A percentile compares a stretch with the other conserved stretches of the same genome.
Evolutionary conservation across 2,888 invertebrate species (phyloP).

Genomic region (Lepidonotus clava): DNA sequence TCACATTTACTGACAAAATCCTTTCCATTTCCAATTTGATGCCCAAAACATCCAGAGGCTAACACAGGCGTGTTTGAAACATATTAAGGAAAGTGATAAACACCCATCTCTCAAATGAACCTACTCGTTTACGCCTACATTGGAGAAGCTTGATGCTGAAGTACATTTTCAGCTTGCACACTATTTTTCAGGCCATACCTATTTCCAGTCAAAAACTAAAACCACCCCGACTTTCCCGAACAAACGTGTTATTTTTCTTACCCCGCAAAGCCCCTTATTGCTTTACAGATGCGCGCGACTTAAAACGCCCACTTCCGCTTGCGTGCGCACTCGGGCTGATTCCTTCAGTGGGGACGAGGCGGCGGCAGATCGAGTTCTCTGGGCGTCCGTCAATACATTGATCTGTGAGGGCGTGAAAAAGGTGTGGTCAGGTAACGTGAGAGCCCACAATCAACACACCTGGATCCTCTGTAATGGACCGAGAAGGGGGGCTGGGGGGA

Average conservation of each 20-base stretch:
- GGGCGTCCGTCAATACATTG: slow-evolving; percentile 1
- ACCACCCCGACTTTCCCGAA: neutral
- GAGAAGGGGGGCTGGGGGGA: neutral
- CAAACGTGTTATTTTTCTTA: neutral
- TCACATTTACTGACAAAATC: no score
- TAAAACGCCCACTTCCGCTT: slow-evolving; percentile 34
- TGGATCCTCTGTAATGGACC: neutral
- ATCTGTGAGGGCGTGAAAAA: slow-evolving; percentile 5
- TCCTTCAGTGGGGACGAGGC: neutral
- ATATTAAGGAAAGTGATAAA: no score
- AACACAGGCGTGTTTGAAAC: no score
- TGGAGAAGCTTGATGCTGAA: neutral
- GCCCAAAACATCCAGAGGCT: no score
- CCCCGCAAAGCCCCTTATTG: neutral
- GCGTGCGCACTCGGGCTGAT: neutral
- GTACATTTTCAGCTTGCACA: neutral
- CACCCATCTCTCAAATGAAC: no score
- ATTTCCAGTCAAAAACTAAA: slow-evolving; percentile 4
- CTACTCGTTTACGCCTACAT: no score
- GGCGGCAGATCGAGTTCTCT: neutral
- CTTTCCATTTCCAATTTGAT: no score
- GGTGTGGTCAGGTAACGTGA: slow-evolving; percentile 28
- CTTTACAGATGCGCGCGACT: slow-evolving; percentile 37
- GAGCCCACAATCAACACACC: neutral
- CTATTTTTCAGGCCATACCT: neutral